Evolutionary conservation across 2,888 invertebrate genomes (phyloP), one percentile per base, ranked within the genome.

Genomic region (Hofmannophila pseudospretella): DNA sequence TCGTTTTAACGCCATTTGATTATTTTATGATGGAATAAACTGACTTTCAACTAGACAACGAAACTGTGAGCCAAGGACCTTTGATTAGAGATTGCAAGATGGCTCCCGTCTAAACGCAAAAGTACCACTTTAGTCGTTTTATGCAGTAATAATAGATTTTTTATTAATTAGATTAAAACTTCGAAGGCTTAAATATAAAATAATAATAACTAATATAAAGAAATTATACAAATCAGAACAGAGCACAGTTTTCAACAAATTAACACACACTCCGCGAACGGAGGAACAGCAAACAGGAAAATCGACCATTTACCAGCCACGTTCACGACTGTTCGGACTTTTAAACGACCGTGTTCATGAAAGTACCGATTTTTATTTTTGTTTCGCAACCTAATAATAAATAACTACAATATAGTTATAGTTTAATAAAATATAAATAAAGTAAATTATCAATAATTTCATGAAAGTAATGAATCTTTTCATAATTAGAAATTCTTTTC

Each of bases 1-100:
- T 94, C 96, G 93, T 93, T 96, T 96, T 94, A 96, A 94, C 92
- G 96, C 96, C 96, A 96, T 96, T 92, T 92, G 90, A 89, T 88
- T 88, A 87, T 89, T 88, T 88, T 88, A 89, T 87, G 88, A 88
- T 90, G 89, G 89, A 90, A 89, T 90, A 89, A 89, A 90, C 91
- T 91, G 91, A 90, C 89, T 90, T 90, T 90, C 89, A 90, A 91
- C 91, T 91, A 92, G 91, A 92, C 92, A 92, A 92, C 91, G 92
- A 91, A 91, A 92, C 90, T 90, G 91, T 91, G 91, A 92, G 90
- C 92, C 91, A 92, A 91, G 90, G 92, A 92, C 92, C 92, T 92
- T 92, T 92, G 92, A 92, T 92, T 91, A 92, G 91, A 91, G 92
- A 92, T 92, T 91, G 91, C 92, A 93, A 93, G 92, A 93, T 93